These are phyloP conservation scores for Neria commutata DNA, from an alignment of 2,888 invertebrate species.

Conservation along the genomic window DNA sequence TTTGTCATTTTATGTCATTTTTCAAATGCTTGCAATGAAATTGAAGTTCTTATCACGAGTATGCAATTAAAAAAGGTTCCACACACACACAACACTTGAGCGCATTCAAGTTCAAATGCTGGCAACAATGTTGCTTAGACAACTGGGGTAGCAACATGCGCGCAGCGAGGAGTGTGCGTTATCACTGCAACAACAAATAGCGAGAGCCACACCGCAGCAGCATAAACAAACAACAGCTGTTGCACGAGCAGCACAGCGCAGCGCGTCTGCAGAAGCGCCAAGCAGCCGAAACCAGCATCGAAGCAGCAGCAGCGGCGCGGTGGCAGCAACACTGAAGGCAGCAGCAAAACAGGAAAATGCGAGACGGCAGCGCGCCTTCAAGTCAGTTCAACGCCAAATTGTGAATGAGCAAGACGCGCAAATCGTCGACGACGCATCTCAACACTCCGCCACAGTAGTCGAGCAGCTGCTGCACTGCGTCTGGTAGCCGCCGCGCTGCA, in stretches of 20 bases:
- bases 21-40: no score
- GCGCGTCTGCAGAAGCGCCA: background rate
- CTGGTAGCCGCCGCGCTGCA: no score
- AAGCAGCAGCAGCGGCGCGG: constrained; percentile 12
- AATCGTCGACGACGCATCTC: constrained; percentile 28
- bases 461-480: no score
- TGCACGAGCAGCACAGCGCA: background rate
- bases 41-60: no score
- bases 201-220: constrained; percentile 4
- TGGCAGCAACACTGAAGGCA: constrained; percentile 18
- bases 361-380: constrained; percentile 31
- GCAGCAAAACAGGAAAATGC: constrained; percentile 46
- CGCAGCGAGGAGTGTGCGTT: background rate
- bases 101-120: background rate
- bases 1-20: no score
- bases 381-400: constrained; percentile 50
- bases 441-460: background rate
- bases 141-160: background rate
- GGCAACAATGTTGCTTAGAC: background rate
- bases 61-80: no score
- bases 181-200: background rate
- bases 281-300: background rate
- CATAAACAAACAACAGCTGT: background rate
- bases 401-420: constrained; percentile 46
- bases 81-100: background rate